Evolutionary conservation across 1,140 invertebrate genomes (phyloP).

Genomic region (Araneus ventricosus): DNA sequence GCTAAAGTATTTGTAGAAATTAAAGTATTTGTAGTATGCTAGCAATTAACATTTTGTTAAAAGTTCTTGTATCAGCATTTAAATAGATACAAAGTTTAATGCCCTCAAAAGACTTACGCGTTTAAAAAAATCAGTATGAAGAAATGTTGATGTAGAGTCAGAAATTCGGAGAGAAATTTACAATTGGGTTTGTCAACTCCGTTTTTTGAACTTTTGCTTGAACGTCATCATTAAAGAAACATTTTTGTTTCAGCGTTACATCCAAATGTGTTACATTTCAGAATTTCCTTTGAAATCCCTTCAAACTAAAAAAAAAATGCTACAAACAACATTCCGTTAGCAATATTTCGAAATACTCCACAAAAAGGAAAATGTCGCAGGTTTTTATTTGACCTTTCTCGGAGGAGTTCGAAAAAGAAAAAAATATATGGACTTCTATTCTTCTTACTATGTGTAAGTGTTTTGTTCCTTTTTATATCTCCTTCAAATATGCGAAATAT

Average conservation of each 20-base stretch:
- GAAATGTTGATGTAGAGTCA: too few relatives aligned
- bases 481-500: neutral
- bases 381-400: slow-evolving; percentile 10
- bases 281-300: neutral
- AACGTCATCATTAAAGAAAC: neutral
- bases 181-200: neutral
- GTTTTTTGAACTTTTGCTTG: neutral
- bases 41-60: too few relatives aligned
- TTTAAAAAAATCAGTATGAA: too few relatives aligned
- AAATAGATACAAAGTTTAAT: too few relatives aligned
- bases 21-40: too few relatives aligned
- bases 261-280: neutral
- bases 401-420: neutral
- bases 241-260: neutral
- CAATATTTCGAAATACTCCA: slow-evolving; percentile 6
- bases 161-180: neutral
- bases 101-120: too few relatives aligned
- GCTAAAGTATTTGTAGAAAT: too few relatives aligned
- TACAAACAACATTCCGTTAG: neutral
- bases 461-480: neutral
- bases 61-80: too few relatives aligned
- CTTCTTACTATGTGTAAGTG: neutral
- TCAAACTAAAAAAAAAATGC: neutral
- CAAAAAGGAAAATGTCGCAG: slow-evolving; percentile 7
- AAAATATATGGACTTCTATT: neutral